Base-by-base conservation (phyloP, 2,888 invertebrate species). In the Sminthurides aquaticus region DNA sequence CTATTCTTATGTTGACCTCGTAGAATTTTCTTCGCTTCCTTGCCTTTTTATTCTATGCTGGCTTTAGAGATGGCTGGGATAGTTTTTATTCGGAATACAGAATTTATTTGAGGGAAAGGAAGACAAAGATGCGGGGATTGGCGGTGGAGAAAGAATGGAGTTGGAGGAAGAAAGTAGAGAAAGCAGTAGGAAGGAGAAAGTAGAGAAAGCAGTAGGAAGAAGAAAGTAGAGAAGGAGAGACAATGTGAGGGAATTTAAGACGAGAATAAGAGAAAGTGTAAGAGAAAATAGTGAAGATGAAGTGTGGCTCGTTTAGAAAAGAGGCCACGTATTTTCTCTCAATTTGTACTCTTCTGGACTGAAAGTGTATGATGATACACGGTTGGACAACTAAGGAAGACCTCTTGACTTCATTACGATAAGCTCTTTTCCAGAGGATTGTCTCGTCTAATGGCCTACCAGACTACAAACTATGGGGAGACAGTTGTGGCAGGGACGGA, bases 321-420 rank as follows among this genome's bases (percentile, higher is more conserved):
- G 43, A 34, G 43, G 43, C 43, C 43, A 34, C 43, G 43, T 34
- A 34, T 5, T 34, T 34, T 34, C 43, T 34, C 43, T 34, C 43
- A 34, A 34, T 34, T 34, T 34, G 43, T 34, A 34, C 43, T 5
- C 43, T 34, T 15, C n/a, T n/a, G n/a, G n/a, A n/a, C n/a, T 34
- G 8, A 5, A 34, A 34, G 8, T 34, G 43, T 34, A 34, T 34
- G 43, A 34, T 34, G 43, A 34, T 34, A 34, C 43, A 34, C 43
- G 43, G 43, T 34, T 15, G 43, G 43, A 34, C 43, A 34, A 34
- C 43, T 34, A 34, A 34, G 15, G 43, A 34, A 52, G 52, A 52
- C 52, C 52, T 52, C 52, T 52, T 52, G 52, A 52, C 52, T 52
- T 52, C 5, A 52, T 52, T 52, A 52, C 20, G 22, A 15, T 52